Evolutionary conservation across 2,113 vertebrate species (phyloP), one percentile per base, ranked within the genome.

Genomic region (Sebastes fasciatus): DNA sequence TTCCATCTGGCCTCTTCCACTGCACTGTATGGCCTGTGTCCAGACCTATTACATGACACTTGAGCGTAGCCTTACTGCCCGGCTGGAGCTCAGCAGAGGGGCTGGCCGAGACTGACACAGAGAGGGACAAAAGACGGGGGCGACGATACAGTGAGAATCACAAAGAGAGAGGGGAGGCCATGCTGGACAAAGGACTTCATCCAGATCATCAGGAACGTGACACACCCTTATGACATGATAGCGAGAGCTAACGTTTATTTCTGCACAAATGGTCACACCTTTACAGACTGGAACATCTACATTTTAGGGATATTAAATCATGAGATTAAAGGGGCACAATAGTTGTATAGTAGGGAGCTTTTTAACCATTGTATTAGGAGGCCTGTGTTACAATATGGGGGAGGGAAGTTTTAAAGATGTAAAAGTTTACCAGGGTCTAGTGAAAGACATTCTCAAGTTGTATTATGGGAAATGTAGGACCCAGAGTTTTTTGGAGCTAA

Each of bases 1-100:
- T 0, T 5, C 62, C 77, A 21, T 23, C 54, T 3, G 92, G 91
- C 3, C 2, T n/a, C 7, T 0, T 4, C 93, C 94, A 96, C n/a
- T 60, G 0, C 49, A 90, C 82, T 4, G 0, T 0, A 0, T 13
- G 1, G 1, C 0, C 5, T 1, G 17, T 0, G 0, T 2, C 0
- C 5, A 42, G 0, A 4, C 14, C 43, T 1, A 1, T 3, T 0
- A 93, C 62, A 0, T 64, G 1, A 79, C 95, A 96, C 1, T 10
- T 8, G 63, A 96, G 83, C 0, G 1, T 8, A 2, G 66, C 92
- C 0, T 10, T 0, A 0, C 40, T 26, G 23, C 66, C 88, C 40
- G 19, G 0, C 49, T 49, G 6, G 16, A 92, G 48, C 3, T 2
- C 13, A 3, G 0, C 1, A 16, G 84, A 1, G 40, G 94, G 84